Evolutionary conservation across 2,113 vertebrate genomes (phyloP).

Genomic region (Pogonocichla stellata): DNA sequence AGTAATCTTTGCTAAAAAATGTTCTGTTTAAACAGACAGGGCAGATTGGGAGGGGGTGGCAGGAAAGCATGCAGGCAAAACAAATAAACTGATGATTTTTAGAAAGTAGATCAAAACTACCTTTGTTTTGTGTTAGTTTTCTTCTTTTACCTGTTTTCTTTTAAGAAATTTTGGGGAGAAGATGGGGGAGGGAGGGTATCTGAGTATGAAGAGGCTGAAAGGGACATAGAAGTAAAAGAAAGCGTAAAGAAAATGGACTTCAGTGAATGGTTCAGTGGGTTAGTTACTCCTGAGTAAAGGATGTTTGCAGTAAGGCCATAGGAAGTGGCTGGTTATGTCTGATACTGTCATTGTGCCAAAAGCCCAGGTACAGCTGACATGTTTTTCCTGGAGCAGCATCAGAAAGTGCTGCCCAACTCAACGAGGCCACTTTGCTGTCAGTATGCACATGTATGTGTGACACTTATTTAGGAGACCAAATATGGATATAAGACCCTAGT

Average conservation of each 20-base stretch:
- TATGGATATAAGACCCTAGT: no score
- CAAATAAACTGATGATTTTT: neutral
- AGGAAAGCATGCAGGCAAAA: neutral
- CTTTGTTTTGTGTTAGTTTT: neutral
- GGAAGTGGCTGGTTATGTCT: neutral
- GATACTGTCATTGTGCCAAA: neutral
- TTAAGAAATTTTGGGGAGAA: neutral
- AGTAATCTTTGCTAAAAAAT: neutral
- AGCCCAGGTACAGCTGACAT: neutral
- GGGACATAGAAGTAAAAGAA: neutral
- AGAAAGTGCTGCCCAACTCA: neutral
- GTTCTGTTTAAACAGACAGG: neutral
- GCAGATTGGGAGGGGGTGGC: neutral
- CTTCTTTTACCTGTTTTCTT: neutral
- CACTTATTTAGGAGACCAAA: no score
- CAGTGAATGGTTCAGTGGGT: neutral
- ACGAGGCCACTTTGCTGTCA: neutral
- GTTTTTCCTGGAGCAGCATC: neutral
- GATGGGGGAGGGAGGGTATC: neutral
- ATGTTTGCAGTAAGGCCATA: neutral
- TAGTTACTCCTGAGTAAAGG: neutral
- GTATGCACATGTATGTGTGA: rapidly evolving
- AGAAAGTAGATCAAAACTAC: neutral
- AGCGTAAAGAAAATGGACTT: neutral
- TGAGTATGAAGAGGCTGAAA: neutral